Conservation (phyloP, 2,113 vertebrate species). For the Lepus europaeus region DNA sequence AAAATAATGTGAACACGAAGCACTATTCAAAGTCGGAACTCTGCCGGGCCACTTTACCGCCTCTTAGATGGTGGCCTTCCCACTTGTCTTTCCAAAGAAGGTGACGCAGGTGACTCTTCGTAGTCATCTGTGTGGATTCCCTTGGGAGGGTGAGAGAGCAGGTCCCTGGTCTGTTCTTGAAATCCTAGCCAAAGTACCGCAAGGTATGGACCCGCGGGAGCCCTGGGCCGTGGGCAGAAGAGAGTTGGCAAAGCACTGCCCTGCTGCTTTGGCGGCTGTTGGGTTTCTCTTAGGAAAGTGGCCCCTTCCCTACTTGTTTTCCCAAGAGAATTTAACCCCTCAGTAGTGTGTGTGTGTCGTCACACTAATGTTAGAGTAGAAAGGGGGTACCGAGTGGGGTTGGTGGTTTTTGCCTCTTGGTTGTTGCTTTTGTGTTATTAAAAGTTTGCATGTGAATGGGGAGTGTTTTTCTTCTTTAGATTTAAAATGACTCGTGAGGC, state of each 20-base stretch:
- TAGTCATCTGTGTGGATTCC: background rate
- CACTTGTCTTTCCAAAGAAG: constrained; percentile 34
- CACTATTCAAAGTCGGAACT: background rate
- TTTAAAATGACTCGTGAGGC: background rate
- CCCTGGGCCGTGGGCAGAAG: background rate
- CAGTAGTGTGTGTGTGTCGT: background rate
- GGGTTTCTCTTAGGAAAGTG: background rate
- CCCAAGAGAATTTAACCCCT: background rate
- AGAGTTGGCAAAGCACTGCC: background rate
- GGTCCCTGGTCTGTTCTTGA: background rate
- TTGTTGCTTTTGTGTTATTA: constrained; percentile 52
- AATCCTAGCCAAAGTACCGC: background rate
- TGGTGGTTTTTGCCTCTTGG: background rate
- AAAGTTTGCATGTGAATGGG: constrained; percentile 2
- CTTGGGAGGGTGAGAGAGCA: background rate
- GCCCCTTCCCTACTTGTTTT: constrained; percentile 8
- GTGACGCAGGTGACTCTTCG: background rate
- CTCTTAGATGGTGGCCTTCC: background rate
- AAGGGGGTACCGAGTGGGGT: background rate
- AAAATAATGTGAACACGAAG: constrained; percentile 19
- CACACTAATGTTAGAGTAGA: background rate
- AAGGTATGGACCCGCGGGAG: background rate
- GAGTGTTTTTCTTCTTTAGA: background rate
- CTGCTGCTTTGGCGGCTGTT: background rate
- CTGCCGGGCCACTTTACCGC: background rate